Evolutionary conservation across 2,113 vertebrate genomes (phyloP).

Genomic region (Physeter macrocephalus): DNA sequence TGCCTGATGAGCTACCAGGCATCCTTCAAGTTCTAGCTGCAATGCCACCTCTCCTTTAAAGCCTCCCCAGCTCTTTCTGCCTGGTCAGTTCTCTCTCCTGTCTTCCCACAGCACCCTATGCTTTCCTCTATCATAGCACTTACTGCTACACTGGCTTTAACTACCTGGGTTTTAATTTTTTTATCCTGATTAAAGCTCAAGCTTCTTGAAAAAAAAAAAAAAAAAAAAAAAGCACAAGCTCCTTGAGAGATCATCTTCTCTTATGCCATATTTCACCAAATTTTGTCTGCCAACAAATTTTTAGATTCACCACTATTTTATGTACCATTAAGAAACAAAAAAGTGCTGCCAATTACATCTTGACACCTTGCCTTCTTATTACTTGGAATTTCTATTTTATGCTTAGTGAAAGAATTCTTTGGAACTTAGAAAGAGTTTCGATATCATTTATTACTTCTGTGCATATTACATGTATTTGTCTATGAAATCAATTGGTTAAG

Average conservation of each 20-base stretch:
- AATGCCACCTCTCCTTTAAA: neutral
- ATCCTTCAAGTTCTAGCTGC: neutral
- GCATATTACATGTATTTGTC: neutral
- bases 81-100: neutral
- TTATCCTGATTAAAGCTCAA: neutral
- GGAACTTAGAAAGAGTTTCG: neutral
- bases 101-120: neutral
- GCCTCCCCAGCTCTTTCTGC: too few species aligned
- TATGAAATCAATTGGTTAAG: neutral
- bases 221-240: neutral
- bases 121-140: neutral
- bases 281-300: neutral
- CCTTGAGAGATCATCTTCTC: neutral
- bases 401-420: neutral
- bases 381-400: neutral
- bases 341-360: neutral
- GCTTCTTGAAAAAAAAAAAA: neutral
- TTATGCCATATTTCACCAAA: neutral
- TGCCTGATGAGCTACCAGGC: neutral
- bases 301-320: neutral
- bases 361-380: neutral
- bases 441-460: neutral
- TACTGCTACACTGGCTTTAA: neutral
- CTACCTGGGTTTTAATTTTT: neutral
- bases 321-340: neutral